Percentiles rank a stretch among this genome's conserved stretches.
phyloP scores from a whole-genome alignment of 1,140 invertebrate species.

The Hycleus phaleratus region DNA sequence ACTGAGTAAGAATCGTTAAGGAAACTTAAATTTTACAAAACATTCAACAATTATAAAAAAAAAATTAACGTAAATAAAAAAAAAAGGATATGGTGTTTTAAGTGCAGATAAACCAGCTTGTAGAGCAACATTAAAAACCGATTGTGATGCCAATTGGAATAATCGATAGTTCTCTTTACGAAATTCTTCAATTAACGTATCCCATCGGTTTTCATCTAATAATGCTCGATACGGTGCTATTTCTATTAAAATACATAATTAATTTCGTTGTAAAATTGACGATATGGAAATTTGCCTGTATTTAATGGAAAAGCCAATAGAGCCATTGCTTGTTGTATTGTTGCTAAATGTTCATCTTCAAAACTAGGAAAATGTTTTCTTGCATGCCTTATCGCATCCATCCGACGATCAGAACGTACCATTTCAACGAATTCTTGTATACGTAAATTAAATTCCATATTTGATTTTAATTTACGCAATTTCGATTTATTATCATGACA shows the following conservation, averaged over 20 bases:
- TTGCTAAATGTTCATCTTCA: slow-evolving; percentile 77
- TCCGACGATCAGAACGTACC: slow-evolving; percentile 72
- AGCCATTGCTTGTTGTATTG: slow-evolving; percentile 92
- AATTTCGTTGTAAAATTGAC: background rate
- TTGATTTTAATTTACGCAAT: slow-evolving; percentile 83
- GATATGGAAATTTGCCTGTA: slow-evolving; percentile 49
- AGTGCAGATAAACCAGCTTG: slow-evolving; percentile 90
- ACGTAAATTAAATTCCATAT: slow-evolving; percentile 85
- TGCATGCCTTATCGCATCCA: slow-evolving; percentile 91
- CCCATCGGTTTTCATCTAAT: slow-evolving; percentile 59
- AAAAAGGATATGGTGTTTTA: slow-evolving; percentile 76
- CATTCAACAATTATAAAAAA: slow-evolving; percentile 2
- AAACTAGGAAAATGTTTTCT: slow-evolving; percentile 84
- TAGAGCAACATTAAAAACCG: slow-evolving; percentile 83
- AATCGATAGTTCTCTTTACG: slow-evolving; percentile 88
- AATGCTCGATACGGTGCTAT: slow-evolving; percentile 51
- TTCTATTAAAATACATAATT: slow-evolving; percentile 32
- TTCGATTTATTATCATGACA: slow-evolving; percentile 97
- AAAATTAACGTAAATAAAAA: background rate
- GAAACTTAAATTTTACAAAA: slow-evolving; percentile 10
- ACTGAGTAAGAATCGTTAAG: slow-evolving; percentile 49
- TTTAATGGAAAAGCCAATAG: slow-evolving; percentile 83
- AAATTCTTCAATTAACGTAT: slow-evolving; percentile 81
- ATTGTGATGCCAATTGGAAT: slow-evolving; percentile 85
- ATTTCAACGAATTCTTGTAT: slow-evolving; percentile 92